phyloP scores from a whole-genome alignment of 1,140 invertebrate species.

The Seison nebaliae region DNA sequence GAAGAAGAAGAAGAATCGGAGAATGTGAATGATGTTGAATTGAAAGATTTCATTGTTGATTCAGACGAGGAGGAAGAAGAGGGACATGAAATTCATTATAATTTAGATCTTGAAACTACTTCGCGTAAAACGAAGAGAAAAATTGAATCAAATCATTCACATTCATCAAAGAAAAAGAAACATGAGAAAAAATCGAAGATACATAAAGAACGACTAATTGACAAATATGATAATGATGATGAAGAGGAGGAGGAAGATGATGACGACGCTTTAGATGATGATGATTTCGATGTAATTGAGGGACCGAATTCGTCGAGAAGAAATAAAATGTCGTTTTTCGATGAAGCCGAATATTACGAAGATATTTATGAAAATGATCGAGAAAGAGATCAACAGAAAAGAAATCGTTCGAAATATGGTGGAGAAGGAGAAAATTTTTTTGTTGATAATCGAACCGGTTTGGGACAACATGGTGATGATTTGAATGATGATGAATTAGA shows the following conservation, averaged over 20 bases:
- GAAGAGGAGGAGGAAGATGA: neutral
- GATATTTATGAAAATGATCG: neutral
- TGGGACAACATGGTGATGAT: too few relatives aligned
- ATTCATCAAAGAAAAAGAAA: neutral
- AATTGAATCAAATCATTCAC: constrained; percentile 1
- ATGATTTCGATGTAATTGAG: too few relatives aligned
- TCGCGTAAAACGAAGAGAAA: constrained; percentile 1
- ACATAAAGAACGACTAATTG: neutral
- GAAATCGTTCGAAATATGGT: constrained; percentile 3
- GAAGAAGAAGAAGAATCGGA: constrained; percentile 2
- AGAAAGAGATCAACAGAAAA: neutral
- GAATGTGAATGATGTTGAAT: constrained; percentile 1
- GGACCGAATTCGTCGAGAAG: too few relatives aligned
- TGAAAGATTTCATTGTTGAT: constrained; percentile 9
- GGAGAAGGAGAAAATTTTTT: too few relatives aligned
- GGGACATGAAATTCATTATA: neutral
- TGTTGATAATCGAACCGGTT: too few relatives aligned
- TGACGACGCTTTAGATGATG: neutral
- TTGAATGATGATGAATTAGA: too few relatives aligned
- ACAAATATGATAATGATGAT: neutral
- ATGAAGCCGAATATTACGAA: constrained; percentile 4
- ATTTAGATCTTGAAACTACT: neutral
- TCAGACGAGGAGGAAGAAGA: neutral
- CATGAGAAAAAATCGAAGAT: neutral
- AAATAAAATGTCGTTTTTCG: constrained; percentile 4